Evolutionary conservation across 2,113 vertebrate genomes (phyloP), one percentile per base, ranked within the genome.

Genomic region (Chroicocephalus ridibundus): DNA sequence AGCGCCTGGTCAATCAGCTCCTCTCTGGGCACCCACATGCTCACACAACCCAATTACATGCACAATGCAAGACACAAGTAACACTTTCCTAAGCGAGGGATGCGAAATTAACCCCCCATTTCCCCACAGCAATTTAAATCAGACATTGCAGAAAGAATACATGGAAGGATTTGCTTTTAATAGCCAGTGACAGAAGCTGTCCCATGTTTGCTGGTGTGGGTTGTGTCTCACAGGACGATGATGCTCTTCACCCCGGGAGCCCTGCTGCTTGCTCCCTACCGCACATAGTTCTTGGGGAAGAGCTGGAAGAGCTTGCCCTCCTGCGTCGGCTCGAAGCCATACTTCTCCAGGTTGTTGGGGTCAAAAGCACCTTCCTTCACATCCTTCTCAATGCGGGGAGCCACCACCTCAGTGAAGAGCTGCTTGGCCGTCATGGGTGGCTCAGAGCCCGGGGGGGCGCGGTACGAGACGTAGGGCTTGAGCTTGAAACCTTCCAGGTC

Each of bases 391-490:
- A 99, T 98, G 29, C 72, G 97, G 5, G 99, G 99, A 5, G 99
- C 99, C 29, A 98, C 99, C 1, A 97, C 88, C 26, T 99, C 97
- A 6, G 46, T 82, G 69, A 99, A 99, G 62, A 99, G 96, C 38
- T 87, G 96, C 77, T 97, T 94, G 31, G 99, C 98, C 1, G 99
- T 99, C 71, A 99, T 7, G 0, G 98, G 97, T 1, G 94, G 86
- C 78, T 99, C 99, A 0, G 98, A 94, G 69, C 98, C 99, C 5
- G 42, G 76, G 0, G 98, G 96, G 6, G 96, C 95, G 11, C 98
- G 98, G 95, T 99, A 99, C 0, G 98, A 99, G 18, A 99, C 99
- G 38, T 99, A 99, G 0, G 99, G 98, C 83, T 97, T 98, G n/a
- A 99, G 98, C 79, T 98, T 98, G 95, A 99, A 99, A 26, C 98